Base-by-base conservation (phyloP, 2,888 invertebrate genomes). In the Drosophila barbarae region DNA sequence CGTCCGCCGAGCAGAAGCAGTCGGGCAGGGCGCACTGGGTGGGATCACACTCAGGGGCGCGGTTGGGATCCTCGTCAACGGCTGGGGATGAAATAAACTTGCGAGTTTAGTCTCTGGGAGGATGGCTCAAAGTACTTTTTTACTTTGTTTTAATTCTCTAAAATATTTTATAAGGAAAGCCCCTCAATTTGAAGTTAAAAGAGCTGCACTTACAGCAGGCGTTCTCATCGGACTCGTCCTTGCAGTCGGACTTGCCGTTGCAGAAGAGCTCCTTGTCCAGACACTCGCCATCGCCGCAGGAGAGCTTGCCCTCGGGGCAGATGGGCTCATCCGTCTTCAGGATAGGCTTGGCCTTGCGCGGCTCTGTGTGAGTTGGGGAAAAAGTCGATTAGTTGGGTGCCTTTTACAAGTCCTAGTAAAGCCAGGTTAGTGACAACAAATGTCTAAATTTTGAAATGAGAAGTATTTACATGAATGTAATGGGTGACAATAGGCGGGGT, bases 211-310 rank as follows among this genome's bases (percentile, higher is more conserved):
- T 92, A 97, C 97, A 94, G 92, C 97, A 97, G 75, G 97, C 95
- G 86, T 97, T 97, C 91, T 97, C 97, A 88, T 97, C 97, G 54
- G 97, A 97, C 88, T 96, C 97, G 88, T 97, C 97, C 87, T 95
- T 95, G 91, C 97, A 97, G 88, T 97, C 97, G 53, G 94, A 93
- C 90, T 96, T 95, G 86, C 96, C 97, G 87, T 97, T 96, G 90
- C 97, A 97, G 92, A 97, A 97, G 58, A 97, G 91, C 87, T 95
- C 95, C 90, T 95, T 96, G 79, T 96, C 96, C 65, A 97, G 92
- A 90, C 97, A 97, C 88, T 97, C 97, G 72, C 96, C 96, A 90
- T 95, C 95, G 70, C 97, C 97, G 89, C 97, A 97, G 64, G 96
- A 94, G 66, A 97, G 90, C 91, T 97, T 96, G 59, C 95, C 96